Evolutionary conservation across 2,797 vertebrate genomes (phyloP).

Genomic region (Allochrocebus solatus): DNA sequence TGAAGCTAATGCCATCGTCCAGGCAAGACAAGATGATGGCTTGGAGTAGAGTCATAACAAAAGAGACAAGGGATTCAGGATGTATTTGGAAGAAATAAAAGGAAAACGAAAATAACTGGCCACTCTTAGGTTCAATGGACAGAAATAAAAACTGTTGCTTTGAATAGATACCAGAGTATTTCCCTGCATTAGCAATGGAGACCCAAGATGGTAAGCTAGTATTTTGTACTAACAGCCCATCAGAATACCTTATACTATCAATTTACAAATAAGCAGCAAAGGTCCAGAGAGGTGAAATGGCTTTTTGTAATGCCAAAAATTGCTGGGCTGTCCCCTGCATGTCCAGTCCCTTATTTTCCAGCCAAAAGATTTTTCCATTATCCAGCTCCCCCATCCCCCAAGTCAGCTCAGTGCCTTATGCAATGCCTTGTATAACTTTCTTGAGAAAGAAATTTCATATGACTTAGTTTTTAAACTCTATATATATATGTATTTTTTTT

Average conservation of each 20-base stretch:
- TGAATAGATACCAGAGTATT: not conserved
- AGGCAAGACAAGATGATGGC: not conserved
- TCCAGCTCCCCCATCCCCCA: not conserved
- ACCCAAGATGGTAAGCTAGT: not conserved
- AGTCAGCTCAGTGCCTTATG: not conserved
- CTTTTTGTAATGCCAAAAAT: not conserved
- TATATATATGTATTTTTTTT: not conserved
- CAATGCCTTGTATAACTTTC: not conserved
- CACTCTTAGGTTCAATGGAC: not conserved
- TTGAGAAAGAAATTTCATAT: constrained; percentile 8
- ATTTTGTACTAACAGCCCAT: not conserved
- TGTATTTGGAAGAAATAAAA: not conserved
- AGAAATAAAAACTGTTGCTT: not conserved
- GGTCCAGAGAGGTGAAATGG: not conserved
- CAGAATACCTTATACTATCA: not conserved
- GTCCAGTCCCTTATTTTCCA: not conserved
- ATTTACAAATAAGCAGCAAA: constrained; percentile 33
- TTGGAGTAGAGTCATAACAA: not conserved
- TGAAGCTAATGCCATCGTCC: not conserved
- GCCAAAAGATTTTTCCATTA: not conserved
- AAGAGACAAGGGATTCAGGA: not conserved
- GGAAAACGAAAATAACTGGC: not conserved
- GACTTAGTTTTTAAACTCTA: not conserved
- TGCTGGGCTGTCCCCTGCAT: not conserved
- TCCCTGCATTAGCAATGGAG: not conserved